phyloP scores from a whole-genome alignment of 2,888 invertebrate genomes.

The Alviniconcha strummeri region DNA sequence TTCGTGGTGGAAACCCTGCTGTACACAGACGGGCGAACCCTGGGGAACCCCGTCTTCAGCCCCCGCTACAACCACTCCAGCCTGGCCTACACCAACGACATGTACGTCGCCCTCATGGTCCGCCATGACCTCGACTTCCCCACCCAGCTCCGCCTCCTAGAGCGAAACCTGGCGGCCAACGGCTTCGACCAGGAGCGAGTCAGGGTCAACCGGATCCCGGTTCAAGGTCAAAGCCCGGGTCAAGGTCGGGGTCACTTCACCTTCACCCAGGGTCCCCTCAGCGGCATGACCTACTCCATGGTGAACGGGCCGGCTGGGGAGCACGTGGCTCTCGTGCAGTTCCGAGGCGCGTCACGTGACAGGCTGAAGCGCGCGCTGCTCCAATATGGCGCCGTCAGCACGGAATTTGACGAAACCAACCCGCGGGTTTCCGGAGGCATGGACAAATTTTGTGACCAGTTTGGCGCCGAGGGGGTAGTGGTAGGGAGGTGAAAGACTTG shows the following conservation, averaged over 20 bases:
- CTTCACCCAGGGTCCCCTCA: neutral
- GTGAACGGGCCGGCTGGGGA: constrained; percentile 27
- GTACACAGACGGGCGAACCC: constrained; percentile 19
- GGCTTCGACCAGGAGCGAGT: neutral
- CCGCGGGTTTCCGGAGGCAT: constrained; percentile 8
- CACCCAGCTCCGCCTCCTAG: neutral
- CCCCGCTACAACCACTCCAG: constrained; percentile 28
- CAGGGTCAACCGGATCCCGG: neutral
- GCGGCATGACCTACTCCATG: constrained; percentile 20
- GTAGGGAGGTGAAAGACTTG: neutral
- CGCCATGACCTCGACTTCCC: constrained; percentile 1
- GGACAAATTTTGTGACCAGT: constrained; percentile 21
- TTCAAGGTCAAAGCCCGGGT: too few species aligned
- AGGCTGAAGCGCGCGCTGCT: constrained; percentile 26
- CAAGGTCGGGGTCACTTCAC: neutral
- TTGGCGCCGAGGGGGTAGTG: neutral
- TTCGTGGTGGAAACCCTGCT: constrained; percentile 29
- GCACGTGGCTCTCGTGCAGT: constrained; percentile 32
- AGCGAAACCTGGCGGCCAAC: neutral
- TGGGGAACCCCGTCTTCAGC: constrained; percentile 21
- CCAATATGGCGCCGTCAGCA: constrained; percentile 26
- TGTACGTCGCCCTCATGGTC: constrained; percentile 22
- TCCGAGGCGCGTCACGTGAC: constrained; percentile 16
- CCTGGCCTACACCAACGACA: constrained; percentile 25
- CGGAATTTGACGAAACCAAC: constrained; percentile 29